phyloP scores from a whole-genome alignment of 2,888 invertebrate species.

The Eurois occulta region DNA sequence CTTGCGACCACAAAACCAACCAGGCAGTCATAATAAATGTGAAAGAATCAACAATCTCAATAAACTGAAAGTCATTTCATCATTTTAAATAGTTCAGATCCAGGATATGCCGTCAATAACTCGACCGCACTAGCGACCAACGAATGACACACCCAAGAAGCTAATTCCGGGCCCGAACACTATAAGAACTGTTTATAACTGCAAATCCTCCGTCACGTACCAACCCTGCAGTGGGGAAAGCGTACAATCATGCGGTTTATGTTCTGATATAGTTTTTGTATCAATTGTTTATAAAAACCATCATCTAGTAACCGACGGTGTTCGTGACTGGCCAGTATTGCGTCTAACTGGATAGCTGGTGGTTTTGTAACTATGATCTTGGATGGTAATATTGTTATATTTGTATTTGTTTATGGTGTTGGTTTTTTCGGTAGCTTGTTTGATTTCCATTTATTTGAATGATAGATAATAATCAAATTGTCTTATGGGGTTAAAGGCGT shows the following conservation, averaged over 20 bases:
- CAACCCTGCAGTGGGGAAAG: constrained; percentile 70
- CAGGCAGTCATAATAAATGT: not conserved
- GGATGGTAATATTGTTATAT: constrained; percentile 47
- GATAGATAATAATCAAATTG: not conserved
- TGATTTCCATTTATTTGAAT: constrained; percentile 17
- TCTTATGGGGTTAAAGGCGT: not conserved
- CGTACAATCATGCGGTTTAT: constrained; percentile 81
- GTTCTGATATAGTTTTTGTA: constrained; percentile 84
- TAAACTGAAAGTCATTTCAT: not conserved
- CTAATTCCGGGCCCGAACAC: constrained; percentile 30
- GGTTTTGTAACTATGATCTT: constrained; percentile 47
- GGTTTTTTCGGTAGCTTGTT: constrained; percentile 13
- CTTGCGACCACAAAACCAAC: not conserved
- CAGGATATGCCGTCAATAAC: not conserved
- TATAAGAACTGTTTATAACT: constrained; percentile 58
- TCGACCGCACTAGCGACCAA: not conserved
- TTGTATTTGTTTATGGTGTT: constrained; percentile 33
- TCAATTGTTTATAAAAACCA: constrained; percentile 79
- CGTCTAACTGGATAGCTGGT: constrained; percentile 71
- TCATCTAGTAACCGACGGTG: constrained; percentile 80
- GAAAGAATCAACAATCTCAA: not conserved
- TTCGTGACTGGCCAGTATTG: constrained; percentile 80
- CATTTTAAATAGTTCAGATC: not conserved
- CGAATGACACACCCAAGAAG: constrained; percentile 13
- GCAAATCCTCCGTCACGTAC: constrained; percentile 63